A percentile compares a stretch with the other conserved stretches of the same genome.
Evolutionary conservation across 2,888 invertebrate genomes (phyloP).

Genomic region (Ganaspis brasiliensis): DNA sequence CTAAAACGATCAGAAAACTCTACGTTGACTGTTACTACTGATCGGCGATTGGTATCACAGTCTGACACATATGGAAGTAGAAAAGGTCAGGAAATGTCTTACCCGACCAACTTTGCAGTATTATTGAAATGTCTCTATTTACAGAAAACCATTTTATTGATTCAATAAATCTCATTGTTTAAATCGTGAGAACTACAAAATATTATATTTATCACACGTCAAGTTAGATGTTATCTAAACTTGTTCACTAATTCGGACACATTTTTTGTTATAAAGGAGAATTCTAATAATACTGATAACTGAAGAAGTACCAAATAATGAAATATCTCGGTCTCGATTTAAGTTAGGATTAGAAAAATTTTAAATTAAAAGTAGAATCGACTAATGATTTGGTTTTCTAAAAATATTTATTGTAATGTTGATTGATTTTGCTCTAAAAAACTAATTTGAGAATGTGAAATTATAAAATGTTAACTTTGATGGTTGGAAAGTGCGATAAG

Average conservation of each 20-base stretch:
- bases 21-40: conserved; percentile 36
- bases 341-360: too few relatives aligned
- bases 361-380: too few relatives aligned
- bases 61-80: conserved; percentile 41
- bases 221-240: neutral
- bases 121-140: conserved; percentile 33
- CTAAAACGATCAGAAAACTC: conserved; percentile 28
- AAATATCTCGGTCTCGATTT: too few relatives aligned
- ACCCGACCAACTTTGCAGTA: conserved; percentile 28
- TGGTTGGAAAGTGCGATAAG: conserved; percentile 1
- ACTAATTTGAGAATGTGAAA: neutral
- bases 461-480: neutral
- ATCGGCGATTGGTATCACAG: conserved; percentile 35
- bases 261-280: too few relatives aligned
- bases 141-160: conserved; percentile 24
- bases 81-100: conserved; percentile 43
- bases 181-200: conserved; percentile 6
- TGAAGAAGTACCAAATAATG: too few relatives aligned
- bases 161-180: conserved; percentile 23
- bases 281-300: too few relatives aligned
- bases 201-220: conserved; percentile 3
- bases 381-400: too few relatives aligned
- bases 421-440: too few relatives aligned
- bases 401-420: too few relatives aligned
- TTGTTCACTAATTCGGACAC: neutral